Percentiles rank a stretch among this genome's conserved stretches.
Conservation (phyloP, 2,113 vertebrate genomes). For the Mungos mungo region DNA sequence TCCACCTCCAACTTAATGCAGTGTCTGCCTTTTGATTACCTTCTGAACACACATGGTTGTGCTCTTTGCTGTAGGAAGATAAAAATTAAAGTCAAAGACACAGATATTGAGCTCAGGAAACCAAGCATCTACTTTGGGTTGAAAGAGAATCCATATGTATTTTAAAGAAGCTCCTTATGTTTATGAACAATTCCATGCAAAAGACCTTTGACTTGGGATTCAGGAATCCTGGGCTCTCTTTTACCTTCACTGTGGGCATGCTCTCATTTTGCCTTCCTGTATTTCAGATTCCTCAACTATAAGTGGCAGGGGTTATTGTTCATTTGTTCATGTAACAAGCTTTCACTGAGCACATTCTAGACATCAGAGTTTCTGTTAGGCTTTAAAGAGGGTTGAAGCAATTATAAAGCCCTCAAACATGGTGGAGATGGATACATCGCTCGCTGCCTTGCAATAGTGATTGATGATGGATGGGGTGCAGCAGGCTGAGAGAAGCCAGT, state of each 20-base stretch:
- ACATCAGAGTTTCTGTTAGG: not conserved
- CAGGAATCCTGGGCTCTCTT: not conserved
- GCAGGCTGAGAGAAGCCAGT: not conserved
- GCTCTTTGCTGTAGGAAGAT: not conserved
- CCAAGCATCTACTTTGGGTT: not conserved
- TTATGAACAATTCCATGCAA: not conserved
- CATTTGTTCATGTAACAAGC: not conserved
- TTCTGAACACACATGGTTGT: not conserved
- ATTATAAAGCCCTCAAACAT: too few species aligned
- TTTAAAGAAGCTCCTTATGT: not conserved
- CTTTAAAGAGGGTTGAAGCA: not conserved
- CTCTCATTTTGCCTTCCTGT: not conserved
- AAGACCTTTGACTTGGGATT: not conserved
- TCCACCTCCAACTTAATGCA: not conserved
- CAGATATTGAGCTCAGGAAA: not conserved
- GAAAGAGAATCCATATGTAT: not conserved
- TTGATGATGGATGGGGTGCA: not conserved
- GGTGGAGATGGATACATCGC: not conserved
- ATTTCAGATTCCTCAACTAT: not conserved
- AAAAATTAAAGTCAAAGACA: not conserved
- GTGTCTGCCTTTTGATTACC: not conserved
- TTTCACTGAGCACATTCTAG: not conserved
- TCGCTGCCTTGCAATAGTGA: accelerated
- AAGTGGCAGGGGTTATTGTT: not conserved
- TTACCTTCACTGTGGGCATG: accelerated